These are phyloP conservation scores for Mustela nigripes DNA, from an alignment of 2,113 vertebrate species.

Conservation along the genomic window DNA sequence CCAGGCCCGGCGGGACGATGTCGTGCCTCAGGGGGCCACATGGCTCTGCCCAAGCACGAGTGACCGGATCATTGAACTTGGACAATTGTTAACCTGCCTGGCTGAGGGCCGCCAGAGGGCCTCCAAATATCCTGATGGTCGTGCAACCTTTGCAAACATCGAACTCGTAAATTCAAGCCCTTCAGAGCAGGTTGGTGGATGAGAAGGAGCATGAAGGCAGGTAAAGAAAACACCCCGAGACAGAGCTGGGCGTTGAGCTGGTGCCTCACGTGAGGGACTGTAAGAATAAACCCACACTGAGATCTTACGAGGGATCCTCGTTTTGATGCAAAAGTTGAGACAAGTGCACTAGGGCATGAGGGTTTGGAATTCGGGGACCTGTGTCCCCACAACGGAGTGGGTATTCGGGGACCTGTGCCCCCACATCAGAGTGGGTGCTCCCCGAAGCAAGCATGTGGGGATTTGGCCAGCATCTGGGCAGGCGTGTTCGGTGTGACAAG, in stretches of 20 bases:
- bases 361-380: no score
- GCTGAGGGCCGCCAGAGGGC: accelerated
- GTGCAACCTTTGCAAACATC: accelerated
- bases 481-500: accelerated
- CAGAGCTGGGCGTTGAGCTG: background rate
- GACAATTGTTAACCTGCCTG: accelerated
- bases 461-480: background rate
- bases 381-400: accelerated
- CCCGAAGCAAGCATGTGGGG: background rate
- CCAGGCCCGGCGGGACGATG: accelerated
- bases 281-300: background rate
- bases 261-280: accelerated
- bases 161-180: accelerated
- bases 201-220: background rate
- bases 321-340: background rate
- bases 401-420: no score
- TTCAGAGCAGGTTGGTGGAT: background rate
- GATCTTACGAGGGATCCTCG: accelerated
- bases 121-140: no score
- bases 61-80: accelerated
- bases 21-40: accelerated
- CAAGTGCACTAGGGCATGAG: accelerated
- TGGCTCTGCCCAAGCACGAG: accelerated
- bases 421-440: accelerated
- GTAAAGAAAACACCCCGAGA: accelerated